Conservation (phyloP, 2,113 vertebrate genomes). For the Leptodactylus fuscus region DNA sequence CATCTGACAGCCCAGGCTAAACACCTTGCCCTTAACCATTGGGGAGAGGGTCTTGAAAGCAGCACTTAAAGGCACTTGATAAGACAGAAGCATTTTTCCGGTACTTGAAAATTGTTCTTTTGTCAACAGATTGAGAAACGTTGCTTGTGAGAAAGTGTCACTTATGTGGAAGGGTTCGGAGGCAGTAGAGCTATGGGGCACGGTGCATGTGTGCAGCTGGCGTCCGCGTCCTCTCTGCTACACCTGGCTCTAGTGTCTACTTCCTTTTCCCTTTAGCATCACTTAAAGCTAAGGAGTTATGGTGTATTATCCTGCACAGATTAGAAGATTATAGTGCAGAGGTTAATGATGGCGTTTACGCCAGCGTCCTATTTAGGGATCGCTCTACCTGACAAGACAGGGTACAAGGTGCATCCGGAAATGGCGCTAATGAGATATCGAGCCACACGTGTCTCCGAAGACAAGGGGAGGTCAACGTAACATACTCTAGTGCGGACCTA, state of each 20-base stretch:
- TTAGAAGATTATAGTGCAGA: conserved; percentile 10
- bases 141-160: neutral
- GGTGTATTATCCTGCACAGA: neutral
- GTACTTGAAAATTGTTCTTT: conserved; percentile 66
- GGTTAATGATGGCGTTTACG: neutral
- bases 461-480: too few species aligned
- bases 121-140: conserved; percentile 18
- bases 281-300: neutral
- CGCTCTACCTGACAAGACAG: neutral
- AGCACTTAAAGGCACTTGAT: conserved; percentile 63
- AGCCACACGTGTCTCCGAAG: too few species aligned
- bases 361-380: neutral
- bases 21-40: conserved; percentile 76
- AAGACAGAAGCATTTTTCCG: conserved; percentile 62
- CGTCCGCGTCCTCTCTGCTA: neutral
- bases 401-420: neutral
- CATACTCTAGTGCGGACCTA: too few species aligned
- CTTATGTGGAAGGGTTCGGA: neutral
- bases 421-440: neutral
- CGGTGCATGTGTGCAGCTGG: neutral
- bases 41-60: too few species aligned
- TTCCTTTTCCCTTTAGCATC: conserved; percentile 9
- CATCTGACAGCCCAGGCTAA: conserved; percentile 72
- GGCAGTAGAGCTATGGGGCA: neutral
- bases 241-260: neutral